A percentile compares a stretch with the other conserved stretches of the same genome.
phyloP scores from a whole-genome alignment of 1,140 invertebrate genomes.

The Halyomorpha halys region DNA sequence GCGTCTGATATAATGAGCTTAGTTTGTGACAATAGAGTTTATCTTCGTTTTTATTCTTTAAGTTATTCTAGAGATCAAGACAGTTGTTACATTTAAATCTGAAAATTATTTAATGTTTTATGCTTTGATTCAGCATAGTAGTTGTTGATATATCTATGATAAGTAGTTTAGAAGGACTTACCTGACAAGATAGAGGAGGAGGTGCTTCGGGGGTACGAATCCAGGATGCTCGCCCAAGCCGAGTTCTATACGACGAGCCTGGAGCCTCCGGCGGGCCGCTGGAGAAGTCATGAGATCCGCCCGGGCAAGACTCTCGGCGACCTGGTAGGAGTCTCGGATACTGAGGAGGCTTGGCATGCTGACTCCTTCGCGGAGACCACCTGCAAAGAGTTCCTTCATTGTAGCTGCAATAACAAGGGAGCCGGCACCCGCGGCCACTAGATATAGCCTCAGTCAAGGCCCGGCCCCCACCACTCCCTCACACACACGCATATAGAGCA shows the following conservation, averaged over 20 bases:
- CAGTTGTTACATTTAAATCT: too few species aligned
- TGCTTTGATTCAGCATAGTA: too few species aligned
- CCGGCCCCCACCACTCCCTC: conserved; percentile 2
- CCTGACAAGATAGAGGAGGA: conserved; percentile 52
- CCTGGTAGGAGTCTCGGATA: conserved; percentile 41
- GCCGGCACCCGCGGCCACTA: not conserved
- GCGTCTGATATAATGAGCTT: too few species aligned
- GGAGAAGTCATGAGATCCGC: conserved; percentile 46
- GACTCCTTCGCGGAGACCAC: conserved; percentile 23
- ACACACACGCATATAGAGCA: too few species aligned
- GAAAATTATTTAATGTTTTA: too few species aligned
- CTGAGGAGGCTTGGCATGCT: conserved; percentile 32
- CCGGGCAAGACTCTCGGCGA: conserved; percentile 47
- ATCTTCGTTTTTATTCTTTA: too few species aligned
- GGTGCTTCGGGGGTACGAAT: conserved; percentile 49
- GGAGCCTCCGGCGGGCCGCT: conserved; percentile 41
- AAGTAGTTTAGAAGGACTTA: conserved; percentile 34
- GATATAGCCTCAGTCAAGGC: conserved; percentile 6
- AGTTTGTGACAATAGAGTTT: too few species aligned
- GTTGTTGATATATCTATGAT: too few species aligned
- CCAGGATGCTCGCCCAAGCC: conserved; percentile 36
- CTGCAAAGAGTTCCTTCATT: conserved; percentile 15
- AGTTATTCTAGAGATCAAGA: too few species aligned
- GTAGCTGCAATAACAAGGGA: not conserved
- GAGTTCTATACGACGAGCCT: conserved; percentile 42